phyloP scores from a whole-genome alignment of 2,888 invertebrate species.

The Ichneumoninae sp. region DNA sequence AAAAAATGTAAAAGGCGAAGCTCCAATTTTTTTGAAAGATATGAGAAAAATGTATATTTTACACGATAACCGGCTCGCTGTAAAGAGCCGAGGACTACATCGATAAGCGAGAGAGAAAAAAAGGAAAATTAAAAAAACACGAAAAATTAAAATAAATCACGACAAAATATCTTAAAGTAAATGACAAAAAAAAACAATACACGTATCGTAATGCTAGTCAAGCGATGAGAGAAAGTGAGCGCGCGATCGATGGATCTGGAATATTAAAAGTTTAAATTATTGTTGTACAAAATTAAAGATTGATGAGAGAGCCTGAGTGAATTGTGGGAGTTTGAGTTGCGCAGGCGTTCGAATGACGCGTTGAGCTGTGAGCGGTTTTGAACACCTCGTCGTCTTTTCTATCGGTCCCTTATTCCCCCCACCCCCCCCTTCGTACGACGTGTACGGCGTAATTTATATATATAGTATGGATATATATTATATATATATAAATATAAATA shows the following conservation, averaged over 20 bases:
- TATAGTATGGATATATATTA: constrained; percentile 33
- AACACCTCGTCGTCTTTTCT: constrained; percentile 64
- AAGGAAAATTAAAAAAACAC: neutral
- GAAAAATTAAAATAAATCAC: constrained; percentile 5
- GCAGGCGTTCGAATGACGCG: constrained; percentile 13
- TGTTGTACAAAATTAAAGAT: constrained; percentile 76
- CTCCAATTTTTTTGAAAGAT: constrained; percentile 39
- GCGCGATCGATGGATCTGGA: constrained; percentile 38
- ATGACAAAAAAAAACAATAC: constrained; percentile 35
- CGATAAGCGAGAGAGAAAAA: constrained; percentile 7
- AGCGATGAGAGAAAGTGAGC: constrained; percentile 56
- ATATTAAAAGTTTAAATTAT: constrained; percentile 57
- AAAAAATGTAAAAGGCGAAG: constrained; percentile 20
- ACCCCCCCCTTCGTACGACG: constrained; percentile 49
- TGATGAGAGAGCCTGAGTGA: constrained; percentile 70
- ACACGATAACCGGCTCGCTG: constrained; percentile 29
- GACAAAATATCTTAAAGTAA: constrained; percentile 44
- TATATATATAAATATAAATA: constrained; percentile 30
- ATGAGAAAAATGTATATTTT: constrained; percentile 50
- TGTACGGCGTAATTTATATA: constrained; percentile 47
- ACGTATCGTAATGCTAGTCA: constrained; percentile 76
- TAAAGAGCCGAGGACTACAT: constrained; percentile 4
- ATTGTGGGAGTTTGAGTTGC: constrained; percentile 12
- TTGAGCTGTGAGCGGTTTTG: constrained; percentile 25
- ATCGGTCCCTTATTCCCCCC: constrained; percentile 59